These are phyloP conservation scores for Phataginus tricuspis DNA, from an alignment of 2,797 vertebrate species.

Conservation along the genomic window DNA sequence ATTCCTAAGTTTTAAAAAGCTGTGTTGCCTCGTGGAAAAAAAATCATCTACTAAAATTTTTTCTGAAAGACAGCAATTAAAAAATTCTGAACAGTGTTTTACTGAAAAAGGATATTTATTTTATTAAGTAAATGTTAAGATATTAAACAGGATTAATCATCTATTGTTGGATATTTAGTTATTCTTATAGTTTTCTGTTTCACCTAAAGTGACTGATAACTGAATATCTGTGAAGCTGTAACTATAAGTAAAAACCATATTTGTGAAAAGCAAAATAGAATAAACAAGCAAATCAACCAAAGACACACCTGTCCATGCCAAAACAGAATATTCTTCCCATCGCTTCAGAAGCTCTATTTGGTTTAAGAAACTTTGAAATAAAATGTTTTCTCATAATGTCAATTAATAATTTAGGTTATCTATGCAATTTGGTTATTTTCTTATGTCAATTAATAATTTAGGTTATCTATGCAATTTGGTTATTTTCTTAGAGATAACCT, in stretches of 20 bases:
- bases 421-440: constrained; percentile 13
- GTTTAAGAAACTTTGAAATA: constrained; percentile 8
- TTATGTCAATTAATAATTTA: constrained; percentile 56
- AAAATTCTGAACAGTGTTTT: constrained; percentile 12
- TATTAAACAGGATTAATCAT: not conserved
- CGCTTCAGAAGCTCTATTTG: constrained; percentile 11
- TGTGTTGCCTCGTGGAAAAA: not conserved
- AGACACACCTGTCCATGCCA: not conserved
- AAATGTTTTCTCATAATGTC: not conserved
- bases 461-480: not conserved
- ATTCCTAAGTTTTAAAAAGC: not conserved
- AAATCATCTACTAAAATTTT: constrained; percentile 40
- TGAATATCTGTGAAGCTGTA: not conserved
- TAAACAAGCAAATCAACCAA: not conserved
- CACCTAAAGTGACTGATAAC: constrained; percentile 28
- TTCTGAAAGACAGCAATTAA: not conserved
- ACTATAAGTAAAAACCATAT: not conserved
- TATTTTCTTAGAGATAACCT: constrained; percentile 48
- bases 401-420: constrained; percentile 23
- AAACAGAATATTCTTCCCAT: not conserved
- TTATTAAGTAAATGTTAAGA: constrained; percentile 26
- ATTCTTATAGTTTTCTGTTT: constrained; percentile 18
- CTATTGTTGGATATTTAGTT: not conserved
- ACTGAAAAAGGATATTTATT: not conserved
- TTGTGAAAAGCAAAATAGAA: constrained; percentile 18